Base-by-base conservation (phyloP, 2,888 invertebrate genomes). In the Glyphotaelius pellucidus region DNA sequence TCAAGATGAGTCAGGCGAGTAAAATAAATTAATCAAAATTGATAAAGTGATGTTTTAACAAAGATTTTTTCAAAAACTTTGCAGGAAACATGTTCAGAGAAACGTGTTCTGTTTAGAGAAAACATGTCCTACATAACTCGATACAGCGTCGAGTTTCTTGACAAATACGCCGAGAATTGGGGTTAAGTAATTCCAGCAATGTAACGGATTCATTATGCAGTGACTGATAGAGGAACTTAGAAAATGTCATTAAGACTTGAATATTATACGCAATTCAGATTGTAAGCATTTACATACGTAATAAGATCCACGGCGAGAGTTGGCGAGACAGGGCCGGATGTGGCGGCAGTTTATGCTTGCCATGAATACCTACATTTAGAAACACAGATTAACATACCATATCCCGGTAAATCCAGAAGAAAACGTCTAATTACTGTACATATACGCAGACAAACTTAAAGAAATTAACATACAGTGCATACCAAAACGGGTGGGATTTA, bases 181-280 rank as follows among this genome's bases (percentile, higher is more conserved):
- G 81, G 86, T 86, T 30, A 30, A 47, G 35, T 86, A 86, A 86
- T 81, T 86, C 47, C 42, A 47, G 25, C 67, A 67, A 67, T 67
- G 81, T 25, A 84, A 38, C 35, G 84, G n/a, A 79, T 38, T 79
- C 88, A 32, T 89, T 89, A 89, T 89, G 35, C 79, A 79, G 88
- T 80, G 88, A 89, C 79, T 80, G 79, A 89, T 79, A 89, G 35
- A 79, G 88, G 88, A 89, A 89, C 79, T 67, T 89, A 79, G 88
- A 89, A 89, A 89, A 89, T 89, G 88, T 89, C 88, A 79, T 89
- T 89, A 89, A 89, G 67, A 89, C 88, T 89, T 89, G 88, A 79
- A 89, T 80, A 89, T 89, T 89, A 89, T 79, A 89, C 88, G 79
- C 67, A 79, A n/a, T 89, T 89, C 79, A 89, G 88, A 89, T 89